phyloP scores from a whole-genome alignment of 1,140 invertebrate species.

The Rhopalosiphum padi region DNA sequence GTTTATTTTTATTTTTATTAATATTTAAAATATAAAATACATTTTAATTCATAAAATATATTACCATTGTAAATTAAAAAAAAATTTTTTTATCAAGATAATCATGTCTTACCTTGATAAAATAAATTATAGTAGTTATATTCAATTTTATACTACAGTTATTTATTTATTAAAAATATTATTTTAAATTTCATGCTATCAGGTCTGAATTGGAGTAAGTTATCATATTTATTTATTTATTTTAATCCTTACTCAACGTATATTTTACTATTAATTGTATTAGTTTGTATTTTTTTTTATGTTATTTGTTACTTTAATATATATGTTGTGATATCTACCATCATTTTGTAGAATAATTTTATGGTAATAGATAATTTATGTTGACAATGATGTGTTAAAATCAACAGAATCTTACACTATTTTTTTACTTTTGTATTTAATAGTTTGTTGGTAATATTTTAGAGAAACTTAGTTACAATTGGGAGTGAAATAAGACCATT shows the following conservation, averaged over 20 bases:
- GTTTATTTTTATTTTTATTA: constrained; percentile 61
- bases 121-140: background rate
- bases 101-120: background rate
- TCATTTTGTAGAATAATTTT: background rate
- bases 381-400: background rate
- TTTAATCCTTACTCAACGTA: background rate
- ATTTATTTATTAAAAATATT: background rate
- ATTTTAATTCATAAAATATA: background rate
- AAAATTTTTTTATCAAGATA: background rate
- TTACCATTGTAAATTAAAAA: background rate
- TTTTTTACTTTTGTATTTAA: background rate
- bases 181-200: constrained; percentile 38
- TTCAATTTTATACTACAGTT: background rate
- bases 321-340: background rate
- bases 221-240: background rate
- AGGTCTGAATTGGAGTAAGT: constrained; percentile 54
- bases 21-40: background rate
- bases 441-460: background rate
- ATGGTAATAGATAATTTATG: background rate
- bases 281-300: background rate
- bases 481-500: background rate
- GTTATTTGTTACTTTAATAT: background rate
- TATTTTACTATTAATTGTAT: background rate
- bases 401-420: background rate
- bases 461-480: background rate